Percentiles rank a stretch among this genome's conserved stretches.
These are phyloP conservation scores for Festucalex cinctus DNA, from an alignment of 2,113 vertebrate species.

Conservation along the genomic window DNA sequence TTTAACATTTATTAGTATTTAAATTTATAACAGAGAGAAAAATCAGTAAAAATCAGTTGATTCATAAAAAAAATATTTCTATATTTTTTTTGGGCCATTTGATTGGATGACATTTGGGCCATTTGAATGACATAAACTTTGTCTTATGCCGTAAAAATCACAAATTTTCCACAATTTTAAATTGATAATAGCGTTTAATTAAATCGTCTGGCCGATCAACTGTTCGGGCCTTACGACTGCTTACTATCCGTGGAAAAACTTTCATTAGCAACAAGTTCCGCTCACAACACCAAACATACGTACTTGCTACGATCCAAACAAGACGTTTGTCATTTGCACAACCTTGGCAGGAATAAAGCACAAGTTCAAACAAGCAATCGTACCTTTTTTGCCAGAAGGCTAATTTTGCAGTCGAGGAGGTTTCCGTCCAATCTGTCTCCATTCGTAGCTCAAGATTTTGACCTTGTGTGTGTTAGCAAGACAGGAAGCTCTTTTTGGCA, in stretches of 20 bases:
- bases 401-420: not conserved
- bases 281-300: no score
- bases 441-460: conserved; percentile 22
- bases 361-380: not conserved
- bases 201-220: not conserved
- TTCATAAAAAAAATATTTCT: no score
- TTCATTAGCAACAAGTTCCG: not conserved
- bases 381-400: not conserved
- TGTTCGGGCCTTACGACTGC: not conserved
- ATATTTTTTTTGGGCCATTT: no score
- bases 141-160: no score
- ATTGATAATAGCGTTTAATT: no score
- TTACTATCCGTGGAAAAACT: not conserved
- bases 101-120: no score
- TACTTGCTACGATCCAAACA: no score
- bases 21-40: no score
- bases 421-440: conserved; percentile 8
- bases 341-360: not conserved
- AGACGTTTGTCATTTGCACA: not conserved
- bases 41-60: no score
- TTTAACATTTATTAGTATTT: no score
- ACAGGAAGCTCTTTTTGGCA: not conserved
- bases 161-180: no score
- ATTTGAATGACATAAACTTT: no score
- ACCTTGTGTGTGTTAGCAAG: conserved; percentile 1